phyloP scores from a whole-genome alignment of 2,797 vertebrate genomes.

The Aulostomus chinensis region DNA sequence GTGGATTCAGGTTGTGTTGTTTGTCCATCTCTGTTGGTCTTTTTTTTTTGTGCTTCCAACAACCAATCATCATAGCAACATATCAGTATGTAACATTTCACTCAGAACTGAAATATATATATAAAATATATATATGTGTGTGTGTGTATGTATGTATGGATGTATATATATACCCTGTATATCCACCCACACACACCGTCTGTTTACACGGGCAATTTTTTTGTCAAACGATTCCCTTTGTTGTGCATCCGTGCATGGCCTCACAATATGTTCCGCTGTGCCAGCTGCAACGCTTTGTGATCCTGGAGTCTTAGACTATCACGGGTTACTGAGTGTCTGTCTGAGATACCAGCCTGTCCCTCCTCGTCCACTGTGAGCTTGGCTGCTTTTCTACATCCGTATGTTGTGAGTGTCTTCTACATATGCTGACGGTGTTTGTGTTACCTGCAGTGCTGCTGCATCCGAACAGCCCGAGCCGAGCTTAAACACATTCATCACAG shows the following conservation, averaged over 20 bases:
- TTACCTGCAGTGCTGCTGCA: slow-evolving; percentile 47
- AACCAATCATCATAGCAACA: no score
- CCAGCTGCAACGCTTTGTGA: slow-evolving; percentile 40
- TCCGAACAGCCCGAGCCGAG: slow-evolving; percentile 36
- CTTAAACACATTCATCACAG: slow-evolving; percentile 73
- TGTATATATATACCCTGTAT: no score
- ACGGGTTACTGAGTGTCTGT: slow-evolving; percentile 55
- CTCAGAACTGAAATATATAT: slow-evolving; percentile 18
- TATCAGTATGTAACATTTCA: slow-evolving; percentile 24
- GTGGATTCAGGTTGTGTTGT: no score
- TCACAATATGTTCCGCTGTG: slow-evolving; percentile 35
- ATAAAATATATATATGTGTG: no score
- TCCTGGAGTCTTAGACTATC: slow-evolving; percentile 44
- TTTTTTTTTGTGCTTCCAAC: no score
- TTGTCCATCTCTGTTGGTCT: no score
- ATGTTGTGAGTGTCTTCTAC: slow-evolving; percentile 21
- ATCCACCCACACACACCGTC: slow-evolving; percentile 22
- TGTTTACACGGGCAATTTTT: slow-evolving; percentile 25
- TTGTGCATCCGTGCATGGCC: slow-evolving; percentile 31
- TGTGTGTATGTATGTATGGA: no score
- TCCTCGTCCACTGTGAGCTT: slow-evolving; percentile 38
- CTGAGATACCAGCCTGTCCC: slow-evolving; percentile 41
- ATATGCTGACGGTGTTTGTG: slow-evolving; percentile 59
- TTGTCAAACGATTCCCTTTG: slow-evolving; percentile 47
- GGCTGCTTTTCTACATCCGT: slow-evolving; percentile 26